These are phyloP conservation scores for Caenorhabditis macrosperma DNA, from an alignment of 2,888 invertebrate genomes.

Conservation along the genomic window DNA sequence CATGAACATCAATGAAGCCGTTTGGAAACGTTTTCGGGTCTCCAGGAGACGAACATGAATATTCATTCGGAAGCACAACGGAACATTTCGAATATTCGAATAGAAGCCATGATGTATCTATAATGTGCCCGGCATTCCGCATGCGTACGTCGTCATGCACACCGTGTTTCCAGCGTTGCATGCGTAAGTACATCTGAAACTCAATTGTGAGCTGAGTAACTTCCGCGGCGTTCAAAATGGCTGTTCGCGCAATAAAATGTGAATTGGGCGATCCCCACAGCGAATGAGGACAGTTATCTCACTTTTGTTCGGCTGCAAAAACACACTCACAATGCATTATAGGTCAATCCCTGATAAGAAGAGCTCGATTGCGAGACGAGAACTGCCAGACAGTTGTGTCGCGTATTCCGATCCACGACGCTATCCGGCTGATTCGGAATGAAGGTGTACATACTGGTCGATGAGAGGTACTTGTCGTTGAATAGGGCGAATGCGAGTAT, in stretches of 20 bases:
- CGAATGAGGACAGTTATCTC: too few relatives aligned
- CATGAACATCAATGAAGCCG: too few relatives aligned
- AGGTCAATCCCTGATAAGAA: neutral
- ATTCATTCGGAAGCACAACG: too few relatives aligned
- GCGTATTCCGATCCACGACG: neutral
- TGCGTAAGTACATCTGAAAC: neutral
- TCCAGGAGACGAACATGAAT: too few relatives aligned
- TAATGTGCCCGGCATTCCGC: neutral
- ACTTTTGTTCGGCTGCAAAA: neutral
- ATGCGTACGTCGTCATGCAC: slow-evolving; percentile 7
- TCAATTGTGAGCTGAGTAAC: too few relatives aligned
- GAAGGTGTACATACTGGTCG: neutral
- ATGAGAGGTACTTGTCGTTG: neutral
- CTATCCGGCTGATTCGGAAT: neutral
- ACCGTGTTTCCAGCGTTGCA: neutral
- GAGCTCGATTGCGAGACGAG: neutral
- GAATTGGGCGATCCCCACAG: too few relatives aligned
- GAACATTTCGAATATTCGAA: too few relatives aligned
- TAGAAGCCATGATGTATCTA: too few relatives aligned
- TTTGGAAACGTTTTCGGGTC: too few relatives aligned
- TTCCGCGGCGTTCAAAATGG: too few relatives aligned
- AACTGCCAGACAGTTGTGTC: slow-evolving; percentile 4
- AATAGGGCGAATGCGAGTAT: neutral
- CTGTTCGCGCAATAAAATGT: too few relatives aligned
- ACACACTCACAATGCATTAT: neutral